Evolutionary conservation across 2,113 vertebrate species (phyloP), one percentile per base, ranked within the genome.

Genomic region (Corvus cornix): DNA sequence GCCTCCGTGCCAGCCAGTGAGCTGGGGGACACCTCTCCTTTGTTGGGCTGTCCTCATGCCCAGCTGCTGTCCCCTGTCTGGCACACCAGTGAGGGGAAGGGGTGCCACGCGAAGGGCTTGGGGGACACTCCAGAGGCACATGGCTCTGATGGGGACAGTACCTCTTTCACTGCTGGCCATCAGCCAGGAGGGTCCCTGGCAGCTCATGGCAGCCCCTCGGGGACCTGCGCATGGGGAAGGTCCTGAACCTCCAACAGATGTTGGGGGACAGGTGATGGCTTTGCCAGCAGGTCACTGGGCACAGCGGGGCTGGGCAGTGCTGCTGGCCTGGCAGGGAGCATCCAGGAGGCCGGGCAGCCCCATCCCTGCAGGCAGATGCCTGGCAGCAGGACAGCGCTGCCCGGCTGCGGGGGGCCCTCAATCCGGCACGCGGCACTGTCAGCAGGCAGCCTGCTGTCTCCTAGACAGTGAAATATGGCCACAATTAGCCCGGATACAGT

Each of bases 401-500:
- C 83, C 72, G 26, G 62, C 88, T 35, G 83, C 37, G 2, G 56
- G 5, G 85, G 95, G 87, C 93, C 95, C 78, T 93, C 95, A 73
- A 67, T 94, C 78, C 80, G 4, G 93, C 95, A 90, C 56, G 7
- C 91, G 20, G 96, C 95, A 72, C 95, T 86, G 96, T 96, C 96
- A 95, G 93, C 96, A 95, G 95, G 93, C 96, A 88, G 95, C 95
- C 89, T 94, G 96, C 95, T 95, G 97, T 97, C 98, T 97, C 97
- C 89, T 96, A 98, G 99, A 99, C 99, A 99, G 98, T 99, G 99
- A 99, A 99, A 99, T 99, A 99, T 99, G 98, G 99, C 98, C 98
- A 99, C 99, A 99, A 99, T 99, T 99, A 99, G 99, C 98, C 98
- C 92, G 98, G 98, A 99, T 99, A 99, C 98, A 99, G 99, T 99